Conservation (phyloP, 2,113 vertebrate species). For the Verasper variegatus region DNA sequence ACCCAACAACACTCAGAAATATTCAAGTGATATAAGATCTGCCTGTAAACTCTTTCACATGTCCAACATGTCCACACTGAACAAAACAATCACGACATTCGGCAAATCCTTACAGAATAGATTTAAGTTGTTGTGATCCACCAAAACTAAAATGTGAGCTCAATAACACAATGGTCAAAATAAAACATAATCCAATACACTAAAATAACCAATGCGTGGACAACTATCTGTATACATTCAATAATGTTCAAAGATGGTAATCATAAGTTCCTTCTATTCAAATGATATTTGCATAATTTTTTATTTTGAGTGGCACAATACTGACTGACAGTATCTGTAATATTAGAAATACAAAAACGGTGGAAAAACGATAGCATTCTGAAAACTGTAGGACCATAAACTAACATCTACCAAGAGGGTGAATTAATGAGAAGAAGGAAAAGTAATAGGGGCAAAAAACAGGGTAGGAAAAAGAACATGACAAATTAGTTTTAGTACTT, state of each 20-base stretch:
- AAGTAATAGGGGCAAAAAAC: conserved; percentile 28
- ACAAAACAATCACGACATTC: background rate
- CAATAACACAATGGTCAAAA: too few species aligned
- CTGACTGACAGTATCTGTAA: background rate
- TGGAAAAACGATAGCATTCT: too few species aligned
- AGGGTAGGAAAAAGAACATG: conserved; percentile 22
- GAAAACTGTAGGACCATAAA: too few species aligned
- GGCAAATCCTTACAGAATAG: background rate
- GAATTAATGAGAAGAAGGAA: conserved; percentile 18
- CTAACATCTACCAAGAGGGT: conserved; percentile 1
- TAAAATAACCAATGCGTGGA: too few species aligned
- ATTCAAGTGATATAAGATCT: background rate
- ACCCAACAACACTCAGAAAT: conserved; percentile 4
- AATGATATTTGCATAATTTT: background rate
- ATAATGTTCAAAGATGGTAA: too few species aligned
- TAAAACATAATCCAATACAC: too few species aligned
- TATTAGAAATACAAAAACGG: background rate
- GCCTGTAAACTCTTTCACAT: conserved; percentile 2
- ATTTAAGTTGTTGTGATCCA: background rate
- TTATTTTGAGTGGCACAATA: too few species aligned
- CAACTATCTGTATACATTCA: too few species aligned
- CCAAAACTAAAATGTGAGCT: too few species aligned
- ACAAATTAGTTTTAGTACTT: conserved; percentile 18
- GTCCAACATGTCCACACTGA: background rate
- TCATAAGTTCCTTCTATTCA: too few species aligned